A percentile compares a stretch with the other conserved stretches of the same genome.
phyloP scores from a whole-genome alignment of 2,888 invertebrate species.

The Lithophane leautieri region DNA sequence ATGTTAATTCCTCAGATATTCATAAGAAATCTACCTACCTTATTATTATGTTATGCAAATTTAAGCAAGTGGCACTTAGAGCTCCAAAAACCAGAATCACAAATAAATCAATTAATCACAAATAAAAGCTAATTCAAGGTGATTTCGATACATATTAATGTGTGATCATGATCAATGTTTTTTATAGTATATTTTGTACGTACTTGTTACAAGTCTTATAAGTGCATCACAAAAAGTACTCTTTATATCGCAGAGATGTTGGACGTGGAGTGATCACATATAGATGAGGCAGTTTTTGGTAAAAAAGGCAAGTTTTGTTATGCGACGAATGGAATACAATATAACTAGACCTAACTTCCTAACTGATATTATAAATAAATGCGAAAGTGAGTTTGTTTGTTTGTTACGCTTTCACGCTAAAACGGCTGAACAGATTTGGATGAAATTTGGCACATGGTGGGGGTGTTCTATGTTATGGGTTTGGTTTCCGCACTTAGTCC shows the following conservation, averaged over 20 bases:
- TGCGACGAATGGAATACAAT: too few species aligned
- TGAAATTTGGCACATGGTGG: too few species aligned
- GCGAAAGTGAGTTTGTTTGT: too few species aligned
- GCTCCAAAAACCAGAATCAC: slow-evolving; percentile 6
- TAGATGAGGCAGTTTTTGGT: slow-evolving; percentile 26
- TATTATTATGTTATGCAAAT: background rate
- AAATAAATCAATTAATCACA: slow-evolving; percentile 44
- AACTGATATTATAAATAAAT: too few species aligned
- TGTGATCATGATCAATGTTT: slow-evolving; percentile 34
- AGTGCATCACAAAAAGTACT: slow-evolving; percentile 66
- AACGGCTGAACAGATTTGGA: too few species aligned
- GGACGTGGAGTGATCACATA: background rate
- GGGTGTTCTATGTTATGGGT: too few species aligned
- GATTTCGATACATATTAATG: slow-evolving; percentile 38
- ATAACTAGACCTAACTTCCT: too few species aligned
- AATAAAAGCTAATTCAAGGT: slow-evolving; percentile 49
- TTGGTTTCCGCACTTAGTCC: too few species aligned
- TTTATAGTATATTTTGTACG: slow-evolving; percentile 26
- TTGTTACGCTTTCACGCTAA: too few species aligned
- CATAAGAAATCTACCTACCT: background rate
- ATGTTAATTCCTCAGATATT: background rate
- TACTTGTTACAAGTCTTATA: slow-evolving; percentile 14
- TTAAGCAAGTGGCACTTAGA: background rate
- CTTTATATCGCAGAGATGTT: slow-evolving; percentile 15
- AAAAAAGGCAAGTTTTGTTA: too few species aligned